Evolutionary conservation across 2,888 invertebrate genomes (phyloP).

Genomic region (Trypoxylon attenuatum): DNA sequence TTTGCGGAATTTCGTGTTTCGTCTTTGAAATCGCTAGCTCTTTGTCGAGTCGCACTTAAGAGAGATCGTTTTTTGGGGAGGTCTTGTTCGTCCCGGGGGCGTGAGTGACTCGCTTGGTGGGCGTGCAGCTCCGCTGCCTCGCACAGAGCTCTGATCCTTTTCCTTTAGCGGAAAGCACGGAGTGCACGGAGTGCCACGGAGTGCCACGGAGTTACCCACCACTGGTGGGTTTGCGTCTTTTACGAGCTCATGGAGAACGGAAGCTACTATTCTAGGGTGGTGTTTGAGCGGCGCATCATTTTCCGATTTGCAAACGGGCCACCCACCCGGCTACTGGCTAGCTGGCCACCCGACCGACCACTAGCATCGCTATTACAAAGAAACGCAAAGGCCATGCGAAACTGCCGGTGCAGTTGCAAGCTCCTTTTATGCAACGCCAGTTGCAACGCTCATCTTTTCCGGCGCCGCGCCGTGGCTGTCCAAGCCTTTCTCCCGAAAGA

Average conservation of each 20-base stretch:
- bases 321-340: background rate
- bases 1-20: no score
- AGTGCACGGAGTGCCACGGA: no score
- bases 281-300: constrained; percentile 33
- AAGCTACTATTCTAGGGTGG: constrained; percentile 31
- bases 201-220: no score
- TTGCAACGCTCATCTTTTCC: constrained; percentile 2
- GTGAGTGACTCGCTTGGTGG: no score
- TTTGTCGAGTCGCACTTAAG: no score
- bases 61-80: no score
- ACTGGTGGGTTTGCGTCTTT: constrained; percentile 52
- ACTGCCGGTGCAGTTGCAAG: background rate
- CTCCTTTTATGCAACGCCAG: background rate
- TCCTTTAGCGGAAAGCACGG: constrained; percentile 44
- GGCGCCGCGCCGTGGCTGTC: background rate
- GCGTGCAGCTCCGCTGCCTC: no score
- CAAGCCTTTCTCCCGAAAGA: background rate
- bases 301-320: constrained; percentile 28
- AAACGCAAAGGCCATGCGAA: constrained; percentile 18
- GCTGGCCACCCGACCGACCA: no score
- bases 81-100: no score
- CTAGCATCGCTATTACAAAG: no score
- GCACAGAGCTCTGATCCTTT: no score
- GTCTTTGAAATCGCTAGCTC: no score
- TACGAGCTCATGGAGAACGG: constrained; percentile 35